phyloP scores from a whole-genome alignment of 1,140 invertebrate genomes.

The Hesperophylax magnus region DNA sequence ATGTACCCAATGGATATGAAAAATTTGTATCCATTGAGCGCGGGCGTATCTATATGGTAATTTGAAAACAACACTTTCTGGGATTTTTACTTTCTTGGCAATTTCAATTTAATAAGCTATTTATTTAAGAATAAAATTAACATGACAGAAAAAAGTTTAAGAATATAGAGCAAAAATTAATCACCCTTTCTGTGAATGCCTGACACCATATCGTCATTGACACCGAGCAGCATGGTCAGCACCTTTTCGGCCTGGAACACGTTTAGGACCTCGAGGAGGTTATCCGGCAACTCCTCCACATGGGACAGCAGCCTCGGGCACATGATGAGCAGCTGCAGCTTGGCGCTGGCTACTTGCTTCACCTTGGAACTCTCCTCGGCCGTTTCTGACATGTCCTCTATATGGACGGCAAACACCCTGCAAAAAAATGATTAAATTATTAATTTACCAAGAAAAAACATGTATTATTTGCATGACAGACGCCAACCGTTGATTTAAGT shows the following conservation, averaged over 20 bases:
- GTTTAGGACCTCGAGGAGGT: slow-evolving; percentile 72
- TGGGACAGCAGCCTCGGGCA: slow-evolving; percentile 81
- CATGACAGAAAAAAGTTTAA: too few species aligned
- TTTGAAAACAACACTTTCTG: too few species aligned
- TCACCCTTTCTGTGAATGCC: slow-evolving; percentile 73
- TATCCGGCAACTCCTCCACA: slow-evolving; percentile 71
- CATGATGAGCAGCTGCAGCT: slow-evolving; percentile 83
- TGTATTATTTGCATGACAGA: too few species aligned
- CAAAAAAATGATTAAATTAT: slow-evolving; percentile 57
- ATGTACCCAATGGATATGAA: too few species aligned
- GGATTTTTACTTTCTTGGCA: too few species aligned
- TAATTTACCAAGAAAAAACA: too few species aligned
- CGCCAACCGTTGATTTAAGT: too few species aligned
- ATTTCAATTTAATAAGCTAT: too few species aligned
- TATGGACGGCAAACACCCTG: slow-evolving; percentile 80
- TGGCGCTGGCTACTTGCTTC: slow-evolving; percentile 75
- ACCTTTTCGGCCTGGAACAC: slow-evolving; percentile 80
- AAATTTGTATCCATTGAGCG: too few species aligned
- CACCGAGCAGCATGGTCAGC: slow-evolving; percentile 84
- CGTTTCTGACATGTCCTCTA: slow-evolving; percentile 78
- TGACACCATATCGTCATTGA: slow-evolving; percentile 73
- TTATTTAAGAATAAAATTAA: too few species aligned
- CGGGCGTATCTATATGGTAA: too few species aligned
- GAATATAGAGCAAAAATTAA: too few species aligned
- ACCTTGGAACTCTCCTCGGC: slow-evolving; percentile 71